Base-by-base conservation (phyloP, 2,797 vertebrate genomes). In the Clarias pachynema region DNA sequence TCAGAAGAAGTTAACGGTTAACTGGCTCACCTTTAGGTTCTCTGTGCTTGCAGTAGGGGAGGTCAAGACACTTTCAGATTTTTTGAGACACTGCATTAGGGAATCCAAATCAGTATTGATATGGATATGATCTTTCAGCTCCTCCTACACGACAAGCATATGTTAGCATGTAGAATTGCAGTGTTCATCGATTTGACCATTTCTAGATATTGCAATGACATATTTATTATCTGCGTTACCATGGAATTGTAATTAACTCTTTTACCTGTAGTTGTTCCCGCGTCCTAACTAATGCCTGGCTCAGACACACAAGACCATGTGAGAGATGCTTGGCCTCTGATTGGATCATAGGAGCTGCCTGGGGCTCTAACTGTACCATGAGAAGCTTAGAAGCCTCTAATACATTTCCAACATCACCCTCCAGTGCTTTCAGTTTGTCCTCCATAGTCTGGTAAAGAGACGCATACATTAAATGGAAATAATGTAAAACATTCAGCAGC, bases 41-140 rank as follows among this genome's bases (percentile, higher is more conserved):
- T 92, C 90, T n/a, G 60, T 57, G 80, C 88, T 82, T 65, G 59
- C 59, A 31, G 53, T 12, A 14, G 62, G 62, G 78, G 12, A 95
- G 88, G 78, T 87, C 86, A 84, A 14, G 53, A 22, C 44, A 5
- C 94, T 93, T 86, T 91, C 91, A 82, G 91, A 93, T 2, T 69
- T 90, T 79, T 86, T 90, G 49, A 94, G 90, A 29, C 87, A 90
- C 78, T 89, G 83, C 85, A 97, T 95, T 82, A 97, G 84, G 0
- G 65, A 91, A 80, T 94, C 93, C 87, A 98, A 89, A 82, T 24
- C 89, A 31, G 87, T 84, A 10, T 81, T 91, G 87, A 98, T 97
- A 15, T 89, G 84, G 66, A 94, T 81, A 72, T 94, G 91, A 85
- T 97, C 94, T 56, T 94, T 87, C 63, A 92, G 83, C 66, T 91